Base-by-base conservation (phyloP, 2,113 vertebrate species). In the Chaetodon trifascialis region DNA sequence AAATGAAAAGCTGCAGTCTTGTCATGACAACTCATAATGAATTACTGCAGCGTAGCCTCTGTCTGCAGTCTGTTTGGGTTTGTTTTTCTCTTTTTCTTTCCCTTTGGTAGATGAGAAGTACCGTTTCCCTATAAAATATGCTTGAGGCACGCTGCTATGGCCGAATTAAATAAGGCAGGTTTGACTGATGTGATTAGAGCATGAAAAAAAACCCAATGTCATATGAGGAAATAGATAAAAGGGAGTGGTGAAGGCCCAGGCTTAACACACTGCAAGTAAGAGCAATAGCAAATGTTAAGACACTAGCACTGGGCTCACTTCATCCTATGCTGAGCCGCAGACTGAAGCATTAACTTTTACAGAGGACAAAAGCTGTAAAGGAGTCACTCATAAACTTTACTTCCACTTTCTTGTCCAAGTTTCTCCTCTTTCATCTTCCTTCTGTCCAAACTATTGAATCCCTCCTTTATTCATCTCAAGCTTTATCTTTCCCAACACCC, bases 361-460 rank as follows among this genome's bases (percentile, higher is more conserved):
- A 78, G 58, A 65, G 56, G 44, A 25, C 12, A 62, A 11, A 73
- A 73, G 11, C 75, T 58, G 25, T 65, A 44, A 73, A 66, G n/a
- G n/a, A 73, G 44, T 64, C 51, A 62, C 51, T 78, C 42, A 69
- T 52, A 62, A 66, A 67, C 15, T 5, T 5, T 40, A 25, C 19
- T 64, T 63, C 15, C 54, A 36, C 72, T 66, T 58, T 87, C 64
- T 58, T 72, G 73, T 64, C 42, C 4, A 79, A 67, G n/a, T 70
- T 55, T 38, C n/a, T 82, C 77, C 25, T 71, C 72, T 86, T 88
- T 85, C 70, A 87, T 87, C 73, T 63, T 69, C 69, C 55, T 44
- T 73, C 69, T 64, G 76, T 52, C 34, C 44, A 4, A 46, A 78
- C 79, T 69, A 73, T 11, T 87, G 46, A 79, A 70, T 70, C 76